A percentile compares a stretch with the other conserved stretches of the same genome.
Evolutionary conservation across 2,797 vertebrate species (phyloP).

Genomic region (Pyrrhura leucotis): DNA sequence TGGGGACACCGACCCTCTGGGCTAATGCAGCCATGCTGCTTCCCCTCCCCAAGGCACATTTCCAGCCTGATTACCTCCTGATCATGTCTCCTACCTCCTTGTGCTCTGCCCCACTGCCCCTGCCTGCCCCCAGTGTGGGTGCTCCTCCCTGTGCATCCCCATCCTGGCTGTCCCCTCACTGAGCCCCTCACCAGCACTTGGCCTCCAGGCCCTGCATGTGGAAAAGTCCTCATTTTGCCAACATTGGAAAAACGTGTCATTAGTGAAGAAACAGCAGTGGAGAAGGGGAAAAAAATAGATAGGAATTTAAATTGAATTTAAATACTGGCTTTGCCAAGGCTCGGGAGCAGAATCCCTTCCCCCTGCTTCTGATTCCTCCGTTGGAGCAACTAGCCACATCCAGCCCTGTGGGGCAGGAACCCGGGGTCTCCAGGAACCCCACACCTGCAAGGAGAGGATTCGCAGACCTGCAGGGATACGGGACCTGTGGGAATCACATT

Average conservation of each 20-base stretch:
- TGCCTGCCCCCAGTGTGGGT: background rate
- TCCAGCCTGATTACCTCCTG: background rate
- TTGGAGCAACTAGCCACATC: rapidly evolving
- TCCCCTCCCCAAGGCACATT: rapidly evolving
- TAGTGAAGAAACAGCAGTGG: background rate
- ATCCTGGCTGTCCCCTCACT: background rate
- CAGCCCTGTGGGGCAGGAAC: background rate
- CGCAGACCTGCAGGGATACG: too few relatives aligned
- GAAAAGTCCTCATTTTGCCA: background rate
- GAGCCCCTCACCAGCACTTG: rapidly evolving
- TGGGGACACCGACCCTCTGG: background rate
- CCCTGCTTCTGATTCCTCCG: background rate
- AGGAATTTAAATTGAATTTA: background rate
- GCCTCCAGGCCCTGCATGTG: rapidly evolving
- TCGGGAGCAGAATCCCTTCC: background rate
- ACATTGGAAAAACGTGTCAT: background rate
- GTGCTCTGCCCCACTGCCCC: background rate
- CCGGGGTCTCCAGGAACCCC: background rate
- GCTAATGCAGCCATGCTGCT: background rate
- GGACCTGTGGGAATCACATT: background rate
- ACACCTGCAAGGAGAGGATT: background rate
- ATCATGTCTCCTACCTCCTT: background rate
- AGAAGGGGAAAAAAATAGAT: background rate
- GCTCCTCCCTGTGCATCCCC: rapidly evolving
- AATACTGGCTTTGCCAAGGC: background rate